Evolutionary conservation across 2,113 vertebrate species (phyloP), one percentile per base, ranked within the genome.

Genomic region (Pongo pygmaeus): DNA sequence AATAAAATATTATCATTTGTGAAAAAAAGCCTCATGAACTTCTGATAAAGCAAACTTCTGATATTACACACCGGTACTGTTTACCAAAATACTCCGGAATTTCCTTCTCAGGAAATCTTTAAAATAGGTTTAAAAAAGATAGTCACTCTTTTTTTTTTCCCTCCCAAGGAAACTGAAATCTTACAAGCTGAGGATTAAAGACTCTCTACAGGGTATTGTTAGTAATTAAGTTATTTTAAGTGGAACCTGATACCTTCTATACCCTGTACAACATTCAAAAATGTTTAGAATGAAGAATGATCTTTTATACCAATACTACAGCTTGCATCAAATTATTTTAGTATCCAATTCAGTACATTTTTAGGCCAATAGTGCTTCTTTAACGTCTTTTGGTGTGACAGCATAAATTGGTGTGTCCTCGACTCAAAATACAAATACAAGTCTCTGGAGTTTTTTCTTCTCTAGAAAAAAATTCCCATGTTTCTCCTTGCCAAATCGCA

Each of bases 1-100:
- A 99, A 98, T 98, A 99, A 99, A 99, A 67, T 84, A 97, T 91
- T 97, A 96, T 97, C 85, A 18, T 35, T 16, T 13, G 50, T 35
- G 25, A 40, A 14, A 85, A 38, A 72, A 85, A 17, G 69, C 81
- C 64, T 35, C 40, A 48, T 17, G 2, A 64, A 8, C 32, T 18
- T 69, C 67, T n/a, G 32, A 69, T 35, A n/a, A 69, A 64, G 61
- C 27, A 64, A 77, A 72, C 75, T 93, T 94, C 94, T 74, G n/a
- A 64, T 70, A 59, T n/a, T 70, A 78, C 32, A 77, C 69, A 72
- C 64, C 13, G 27, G 52, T 20, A 52, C 64, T 92, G 59, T 92
- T 94, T 80, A 88, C 17, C 46, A 85, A 70, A 12, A 52, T 35
- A 72, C 0, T 3, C 46, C 59, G 64, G 55, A 69, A 95, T 91